Percentiles rank a stretch among this genome's conserved stretches.
Conservation (phyloP, 2,888 invertebrate species). For the Ormyrus nitidulus region DNA sequence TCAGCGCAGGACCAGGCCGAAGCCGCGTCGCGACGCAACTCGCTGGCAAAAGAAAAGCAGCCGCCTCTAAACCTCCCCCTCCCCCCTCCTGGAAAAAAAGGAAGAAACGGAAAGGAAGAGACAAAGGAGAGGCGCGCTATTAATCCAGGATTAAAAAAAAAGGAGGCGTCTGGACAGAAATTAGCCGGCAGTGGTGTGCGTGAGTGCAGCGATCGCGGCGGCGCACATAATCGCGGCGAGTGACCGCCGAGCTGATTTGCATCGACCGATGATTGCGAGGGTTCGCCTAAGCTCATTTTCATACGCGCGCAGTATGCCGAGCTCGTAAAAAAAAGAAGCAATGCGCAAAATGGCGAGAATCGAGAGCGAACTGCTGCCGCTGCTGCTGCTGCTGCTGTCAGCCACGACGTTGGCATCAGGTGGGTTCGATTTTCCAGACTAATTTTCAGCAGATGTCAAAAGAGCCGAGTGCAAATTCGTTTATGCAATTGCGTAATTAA, state of each 20-base stretch:
- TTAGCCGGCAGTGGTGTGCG: background rate
- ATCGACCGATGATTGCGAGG: constrained; percentile 28
- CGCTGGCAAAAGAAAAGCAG: background rate
- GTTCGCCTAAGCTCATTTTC: background rate
- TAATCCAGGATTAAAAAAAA: constrained; percentile 27
- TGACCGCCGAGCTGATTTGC: constrained; percentile 32
- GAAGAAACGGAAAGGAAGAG: background rate
- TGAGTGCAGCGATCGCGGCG: background rate
- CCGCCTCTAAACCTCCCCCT: constrained; percentile 13
- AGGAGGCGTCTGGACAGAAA: background rate
- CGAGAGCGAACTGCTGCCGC: background rate
- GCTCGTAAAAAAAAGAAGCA: background rate
- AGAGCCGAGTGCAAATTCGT: too few species aligned
- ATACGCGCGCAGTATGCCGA: constrained; percentile 9
- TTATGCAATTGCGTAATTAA: too few species aligned
- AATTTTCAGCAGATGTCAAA: too few species aligned
- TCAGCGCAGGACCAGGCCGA: constrained; percentile 19
- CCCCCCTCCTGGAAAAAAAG: too few species aligned
- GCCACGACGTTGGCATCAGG: constrained; percentile 12
- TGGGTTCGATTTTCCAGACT: background rate
- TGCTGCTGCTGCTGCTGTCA: background rate
- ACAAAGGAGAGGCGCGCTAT: background rate
- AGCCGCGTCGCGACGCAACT: background rate
- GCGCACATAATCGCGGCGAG: constrained; percentile 2
- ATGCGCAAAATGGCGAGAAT: constrained; percentile 33